A percentile compares a stretch with the other conserved stretches of the same genome.
These are phyloP conservation scores for Chrysodeixis includens DNA, from an alignment of 2,888 invertebrate genomes.

Conservation along the genomic window DNA sequence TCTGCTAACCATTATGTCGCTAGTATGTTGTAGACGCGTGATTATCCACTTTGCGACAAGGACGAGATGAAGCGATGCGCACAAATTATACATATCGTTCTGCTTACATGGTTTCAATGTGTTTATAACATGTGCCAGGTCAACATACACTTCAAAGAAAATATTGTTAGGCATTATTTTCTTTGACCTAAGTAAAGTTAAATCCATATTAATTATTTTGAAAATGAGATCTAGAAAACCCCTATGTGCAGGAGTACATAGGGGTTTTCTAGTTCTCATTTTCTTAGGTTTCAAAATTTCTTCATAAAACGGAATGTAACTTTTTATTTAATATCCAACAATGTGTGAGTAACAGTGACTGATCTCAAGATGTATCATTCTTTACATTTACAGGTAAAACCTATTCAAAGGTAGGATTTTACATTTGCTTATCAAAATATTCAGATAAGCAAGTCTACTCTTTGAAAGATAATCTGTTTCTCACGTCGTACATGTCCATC, in stretches of 20 bases:
- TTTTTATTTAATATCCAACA: too few species aligned
- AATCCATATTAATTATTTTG: too few species aligned
- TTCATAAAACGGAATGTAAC: too few species aligned
- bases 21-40: constrained; percentile 77
- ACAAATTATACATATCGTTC: constrained; percentile 68
- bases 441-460: neutral
- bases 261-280: too few species aligned
- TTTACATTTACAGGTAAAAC: neutral
- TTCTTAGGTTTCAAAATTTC: too few species aligned
- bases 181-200: too few species aligned
- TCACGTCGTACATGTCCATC: constrained; percentile 2
- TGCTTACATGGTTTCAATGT: constrained; percentile 28
- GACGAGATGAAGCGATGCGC: constrained; percentile 65
- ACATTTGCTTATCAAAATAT: neutral
- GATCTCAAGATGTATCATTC: neutral
- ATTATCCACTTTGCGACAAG: constrained; percentile 86
- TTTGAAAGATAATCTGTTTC: neutral
- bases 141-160: too few species aligned
- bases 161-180: too few species aligned
- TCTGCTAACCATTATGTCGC: constrained; percentile 80
- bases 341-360: neutral
- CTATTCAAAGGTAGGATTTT: neutral
- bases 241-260: too few species aligned
- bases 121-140: constrained; percentile 21
- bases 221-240: too few species aligned